Base-by-base conservation (phyloP, 1,140 invertebrate genomes). In the Elysia chlorotica region DNA sequence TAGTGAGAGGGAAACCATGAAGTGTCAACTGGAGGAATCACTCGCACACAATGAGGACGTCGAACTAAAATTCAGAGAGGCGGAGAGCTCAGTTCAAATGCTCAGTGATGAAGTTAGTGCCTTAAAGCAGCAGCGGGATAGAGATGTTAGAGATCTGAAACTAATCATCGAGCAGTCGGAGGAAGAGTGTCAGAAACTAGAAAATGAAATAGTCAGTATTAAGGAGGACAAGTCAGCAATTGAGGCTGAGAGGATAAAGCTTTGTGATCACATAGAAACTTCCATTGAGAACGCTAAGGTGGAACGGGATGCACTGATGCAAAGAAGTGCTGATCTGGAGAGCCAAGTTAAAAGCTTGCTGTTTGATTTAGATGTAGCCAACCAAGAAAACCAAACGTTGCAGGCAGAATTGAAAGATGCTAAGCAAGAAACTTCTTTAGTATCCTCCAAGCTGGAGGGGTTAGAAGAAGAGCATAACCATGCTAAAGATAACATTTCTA, bases 191-290 rank as follows among this genome's bases (percentile, higher is more conserved):
- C 48, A 68, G 25, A 36, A 3, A 31, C 35, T 68, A 23, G 53
- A 68, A 35, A 68, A 68, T 5, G 53, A 68, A 36, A 23, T 54
- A 4, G 36, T 2, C 36, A 19, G 36, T 10, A 25, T 71, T 4
- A 71, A 62, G 37, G n/a, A 37, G 21, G 30, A 21, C 28, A 37
- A 38, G 14, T 37, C 54, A 48, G 54, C 56, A 10, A n/a, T 37
- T 61, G 68, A 71, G 31, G 54, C 56, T 36, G 68, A 71, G 57
- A 59, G 56, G 5, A 19, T 61, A 2, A 25, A 30, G 36, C 56
- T 71, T 2, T 38, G 56, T 61, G 41, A 25, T 2, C 68, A 71
- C 30, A 4, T 71, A 2, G 68, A 71, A n/a, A 35, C 4, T 35
- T 69, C n/a, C 25, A 69, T 33, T 2, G 54, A 56, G 19, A 23